Evolutionary conservation across 2,888 invertebrate species (phyloP), one percentile per base, ranked within the genome.

Genomic region (Trachelus stipa): DNA sequence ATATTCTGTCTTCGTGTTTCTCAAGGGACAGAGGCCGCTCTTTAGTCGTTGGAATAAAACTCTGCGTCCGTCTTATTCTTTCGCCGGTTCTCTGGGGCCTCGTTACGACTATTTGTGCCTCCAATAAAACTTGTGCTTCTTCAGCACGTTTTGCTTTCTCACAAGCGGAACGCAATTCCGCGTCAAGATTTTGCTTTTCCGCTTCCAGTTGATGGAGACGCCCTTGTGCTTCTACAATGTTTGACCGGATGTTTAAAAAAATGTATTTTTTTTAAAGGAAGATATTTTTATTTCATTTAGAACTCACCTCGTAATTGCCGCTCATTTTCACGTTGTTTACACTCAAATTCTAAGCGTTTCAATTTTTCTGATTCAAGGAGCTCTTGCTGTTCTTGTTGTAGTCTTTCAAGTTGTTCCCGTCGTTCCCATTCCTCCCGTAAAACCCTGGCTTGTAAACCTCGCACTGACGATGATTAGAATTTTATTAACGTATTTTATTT

Each of bases 381-480:
- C 87, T 93, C 92, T 83, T 94, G 93, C 87, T 97, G 96, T 90
- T 97, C 96, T 87, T 94, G 94, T 90, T 97, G 96, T n/a, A 97
- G 92, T 83, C 94, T 93, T 91, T 97, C 97, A 82, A 97, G 89
- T 89, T 97, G 96, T 88, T 96, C 96, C 82, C 96, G 92, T 87
- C 95, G 95, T 85, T 96, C 96, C 96, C 96, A 96, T 92, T 97
- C 97, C 92, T 97, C 97, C 75, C 95, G 94, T 83, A 97, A 91
- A 74, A 97, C 95, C 84, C 95, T 92, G 1, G 95, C 95, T 90
- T 95, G 95, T 79, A 95, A 89, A 34, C 93, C 94, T 85, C 95
- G 92, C 1, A 95, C 95, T 88, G 68, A 69, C 23, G 40, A 23
- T 15, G n/a, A 31, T n/a, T 12, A 9, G 71, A 31, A 34, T 71